Base-by-base conservation (phyloP, 1,140 invertebrate genomes). In the Spodoptera frugiperda region DNA sequence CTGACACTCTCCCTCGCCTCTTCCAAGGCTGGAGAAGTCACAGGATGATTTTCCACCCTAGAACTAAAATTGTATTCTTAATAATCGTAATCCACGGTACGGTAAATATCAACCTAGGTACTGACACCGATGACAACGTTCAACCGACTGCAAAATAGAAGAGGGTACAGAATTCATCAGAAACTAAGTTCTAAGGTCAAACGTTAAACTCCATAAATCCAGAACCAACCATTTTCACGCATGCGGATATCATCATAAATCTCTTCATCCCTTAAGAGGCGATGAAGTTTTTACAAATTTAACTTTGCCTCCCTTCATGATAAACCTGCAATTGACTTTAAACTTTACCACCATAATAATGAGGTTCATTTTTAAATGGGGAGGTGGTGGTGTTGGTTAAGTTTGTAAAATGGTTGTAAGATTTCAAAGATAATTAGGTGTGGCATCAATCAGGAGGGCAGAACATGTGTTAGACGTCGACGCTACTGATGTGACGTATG, bases 381-480 rank as follows among this genome's bases (percentile, higher is more conserved):
- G 12, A 2, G 54, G 17, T 19, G 5, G 9, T 19, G 19, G 33
- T 39, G 11, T 11, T 21, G 46, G 21, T 12, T 53, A 59, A 53
- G 10, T 55, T 76, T 33, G 49, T 44, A 44, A 19, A 21, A 57
- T 74, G 21, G 49, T 74, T 76, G 81, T 63, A 68, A 78, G 75
- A 78, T 82, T 82, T 80, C 80, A 67, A 72, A 79, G 61, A 65
- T 84, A 82, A 84, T 84, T 84, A 83, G 81, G 53, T 61, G 75
- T 80, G 67, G 65, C 81, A 76, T 82, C 67, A 63, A 78, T 84
- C 83, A 84, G 72, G 14, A 12, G n/a, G 57, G 39, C 57, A 51
- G 25, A 51, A 74, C 83, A 82, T 72, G 76, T 82, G 83, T 81
- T 33, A 51, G 46, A 63, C 76, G 82, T 83, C 78, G 74, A 55